A percentile compares a stretch with the other conserved stretches of the same genome.
phyloP scores from a whole-genome alignment of 2,888 invertebrate genomes.

The Rhaphigaster nebulosa region DNA sequence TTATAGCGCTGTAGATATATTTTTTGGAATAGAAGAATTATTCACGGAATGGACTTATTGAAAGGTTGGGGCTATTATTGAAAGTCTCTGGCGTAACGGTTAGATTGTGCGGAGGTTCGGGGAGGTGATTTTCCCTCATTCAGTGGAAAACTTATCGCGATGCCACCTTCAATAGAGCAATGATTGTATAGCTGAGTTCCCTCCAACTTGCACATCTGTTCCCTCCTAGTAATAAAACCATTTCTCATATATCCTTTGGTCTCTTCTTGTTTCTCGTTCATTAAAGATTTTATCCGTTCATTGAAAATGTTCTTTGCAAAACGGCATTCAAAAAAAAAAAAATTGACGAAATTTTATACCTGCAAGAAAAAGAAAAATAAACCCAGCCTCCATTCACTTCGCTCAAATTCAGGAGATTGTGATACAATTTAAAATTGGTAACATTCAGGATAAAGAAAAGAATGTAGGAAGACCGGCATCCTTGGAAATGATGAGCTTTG shows the following conservation, averaged over 20 bases:
- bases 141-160: conserved; percentile 7
- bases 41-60: neutral
- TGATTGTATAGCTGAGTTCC: neutral
- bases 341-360: too few relatives aligned
- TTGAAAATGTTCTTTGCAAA: too few relatives aligned
- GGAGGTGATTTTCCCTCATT: neutral
- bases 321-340: too few relatives aligned
- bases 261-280: too few relatives aligned
- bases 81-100: neutral
- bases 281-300: too few relatives aligned
- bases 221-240: neutral
- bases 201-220: neutral
- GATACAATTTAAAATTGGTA: too few relatives aligned
- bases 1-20: neutral
- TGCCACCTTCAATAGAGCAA: neutral
- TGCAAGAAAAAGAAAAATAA: too few relatives aligned
- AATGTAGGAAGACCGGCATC: too few relatives aligned
- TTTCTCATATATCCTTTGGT: neutral
- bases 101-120: neutral
- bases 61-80: neutral
- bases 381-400: too few relatives aligned
- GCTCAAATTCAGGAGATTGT: too few relatives aligned
- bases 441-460: too few relatives aligned
- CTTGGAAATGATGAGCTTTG: too few relatives aligned
- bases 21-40: neutral